A percentile compares a stretch with the other conserved stretches of the same genome.
phyloP scores from a whole-genome alignment of 1,140 invertebrate genomes.

The Camponotus pennsylvanicus region DNA sequence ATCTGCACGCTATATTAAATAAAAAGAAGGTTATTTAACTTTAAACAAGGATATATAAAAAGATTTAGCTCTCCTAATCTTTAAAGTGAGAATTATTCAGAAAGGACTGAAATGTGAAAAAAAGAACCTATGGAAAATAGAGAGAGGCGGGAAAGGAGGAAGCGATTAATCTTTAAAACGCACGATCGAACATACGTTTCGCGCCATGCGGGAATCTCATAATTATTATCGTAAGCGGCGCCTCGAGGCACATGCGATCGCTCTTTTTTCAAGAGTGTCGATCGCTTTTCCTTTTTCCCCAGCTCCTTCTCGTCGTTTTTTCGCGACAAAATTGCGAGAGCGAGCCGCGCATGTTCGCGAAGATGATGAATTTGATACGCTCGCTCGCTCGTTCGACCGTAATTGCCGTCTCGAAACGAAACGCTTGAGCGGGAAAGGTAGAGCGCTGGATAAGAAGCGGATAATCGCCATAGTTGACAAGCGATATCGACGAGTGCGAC shows the following conservation, averaged over 20 bases:
- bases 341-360: conserved; percentile 43
- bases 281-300: conserved; percentile 39
- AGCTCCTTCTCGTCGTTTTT: conserved; percentile 15
- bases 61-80: background rate
- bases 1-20: background rate
- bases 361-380: conserved; percentile 69
- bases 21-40: background rate
- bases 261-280: conserved; percentile 16
- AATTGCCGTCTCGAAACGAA: conserved; percentile 46
- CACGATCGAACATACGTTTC: background rate
- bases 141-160: conserved; percentile 16
- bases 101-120: conserved; percentile 13
- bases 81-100: background rate
- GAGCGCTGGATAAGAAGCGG: conserved; percentile 53
- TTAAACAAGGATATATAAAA: background rate
- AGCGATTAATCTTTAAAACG: conserved; percentile 55
- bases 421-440: conserved; percentile 54
- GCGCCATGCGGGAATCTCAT: conserved; percentile 38
- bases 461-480: conserved; percentile 55
- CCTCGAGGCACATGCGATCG: conserved; percentile 20
- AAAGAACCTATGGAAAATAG: conserved; percentile 11
- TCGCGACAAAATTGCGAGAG: conserved; percentile 61
- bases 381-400: conserved; percentile 33
- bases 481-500: conserved; percentile 57
- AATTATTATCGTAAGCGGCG: conserved; percentile 55